These are phyloP conservation scores for Phoeniculus purpureus DNA, from an alignment of 2,797 vertebrate genomes.

Conservation along the genomic window DNA sequence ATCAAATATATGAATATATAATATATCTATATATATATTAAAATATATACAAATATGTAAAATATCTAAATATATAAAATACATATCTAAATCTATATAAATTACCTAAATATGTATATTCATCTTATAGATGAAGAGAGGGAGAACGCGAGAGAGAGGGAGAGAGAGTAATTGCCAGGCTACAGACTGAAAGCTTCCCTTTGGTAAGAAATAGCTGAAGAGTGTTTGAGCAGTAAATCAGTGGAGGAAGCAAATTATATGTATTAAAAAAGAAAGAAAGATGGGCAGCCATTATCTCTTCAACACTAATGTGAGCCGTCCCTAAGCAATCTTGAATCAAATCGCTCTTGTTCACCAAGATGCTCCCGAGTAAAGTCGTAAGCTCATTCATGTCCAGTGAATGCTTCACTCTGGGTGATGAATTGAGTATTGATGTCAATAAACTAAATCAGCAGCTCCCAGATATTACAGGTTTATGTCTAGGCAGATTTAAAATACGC, in stretches of 20 bases:
- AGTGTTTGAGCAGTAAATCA: not conserved
- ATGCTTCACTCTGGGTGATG: not conserved
- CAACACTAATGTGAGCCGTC: not conserved
- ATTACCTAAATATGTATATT: too few relatives aligned
- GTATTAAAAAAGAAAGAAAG: not conserved
- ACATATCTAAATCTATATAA: too few relatives aligned
- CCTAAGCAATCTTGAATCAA: constrained; percentile 19
- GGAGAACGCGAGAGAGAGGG: too few relatives aligned
- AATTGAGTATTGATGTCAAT: not conserved
- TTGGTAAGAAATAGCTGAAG: not conserved
- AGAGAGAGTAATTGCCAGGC: not conserved
- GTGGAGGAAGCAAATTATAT: constrained; percentile 1
- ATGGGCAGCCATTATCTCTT: not conserved
- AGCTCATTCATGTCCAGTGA: constrained; percentile 1
- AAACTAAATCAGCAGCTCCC: not conserved
- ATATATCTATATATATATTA: too few relatives aligned
- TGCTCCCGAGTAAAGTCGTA: not conserved
- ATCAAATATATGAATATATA: too few relatives aligned
- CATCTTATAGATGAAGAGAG: too few relatives aligned
- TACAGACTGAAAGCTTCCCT: not conserved
- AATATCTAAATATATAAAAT: too few relatives aligned
- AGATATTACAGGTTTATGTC: not conserved
- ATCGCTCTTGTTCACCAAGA: not conserved
- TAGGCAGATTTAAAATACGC: not conserved
- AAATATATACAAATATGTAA: too few relatives aligned